These are phyloP conservation scores for Triops cancriformis DNA, from an alignment of 1,140 invertebrate species.

Conservation along the genomic window DNA sequence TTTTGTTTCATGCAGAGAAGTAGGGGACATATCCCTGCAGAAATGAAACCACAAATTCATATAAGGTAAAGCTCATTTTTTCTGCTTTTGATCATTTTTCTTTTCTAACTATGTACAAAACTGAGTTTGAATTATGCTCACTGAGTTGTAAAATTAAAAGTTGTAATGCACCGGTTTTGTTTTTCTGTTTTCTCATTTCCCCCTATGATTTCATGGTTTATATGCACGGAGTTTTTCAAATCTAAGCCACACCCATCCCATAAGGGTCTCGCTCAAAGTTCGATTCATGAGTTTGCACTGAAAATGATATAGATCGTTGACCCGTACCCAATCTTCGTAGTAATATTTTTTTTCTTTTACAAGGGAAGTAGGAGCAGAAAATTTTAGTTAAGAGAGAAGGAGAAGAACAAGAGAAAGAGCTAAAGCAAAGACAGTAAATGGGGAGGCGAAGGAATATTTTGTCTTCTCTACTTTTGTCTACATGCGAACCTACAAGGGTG, in stretches of 20 bases:
- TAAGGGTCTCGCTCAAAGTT: background rate
- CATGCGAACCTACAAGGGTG: background rate
- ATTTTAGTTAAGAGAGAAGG: background rate
- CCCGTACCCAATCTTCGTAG: slow-evolving; percentile 12
- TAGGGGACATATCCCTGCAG: background rate
- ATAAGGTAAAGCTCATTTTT: background rate
- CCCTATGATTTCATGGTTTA: background rate
- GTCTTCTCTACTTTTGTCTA: background rate
- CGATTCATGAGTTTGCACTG: background rate
- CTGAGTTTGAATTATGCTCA: slow-evolving; percentile 1
- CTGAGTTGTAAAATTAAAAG: background rate
- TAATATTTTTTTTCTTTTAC: background rate
- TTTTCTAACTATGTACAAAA: background rate
- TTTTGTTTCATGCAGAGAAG: background rate
- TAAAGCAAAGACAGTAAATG: background rate
- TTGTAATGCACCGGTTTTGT: background rate
- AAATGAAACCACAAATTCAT: background rate
- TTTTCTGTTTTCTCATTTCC: background rate
- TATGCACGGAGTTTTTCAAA: background rate
- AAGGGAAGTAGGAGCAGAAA: background rate
- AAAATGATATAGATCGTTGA: slow-evolving; percentile 6
- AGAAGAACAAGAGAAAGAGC: background rate
- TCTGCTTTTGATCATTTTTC: background rate
- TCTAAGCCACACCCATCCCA: no score
- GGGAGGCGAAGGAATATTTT: background rate